phyloP scores from a whole-genome alignment of 1,140 invertebrate species.

The Cydia amplana region DNA sequence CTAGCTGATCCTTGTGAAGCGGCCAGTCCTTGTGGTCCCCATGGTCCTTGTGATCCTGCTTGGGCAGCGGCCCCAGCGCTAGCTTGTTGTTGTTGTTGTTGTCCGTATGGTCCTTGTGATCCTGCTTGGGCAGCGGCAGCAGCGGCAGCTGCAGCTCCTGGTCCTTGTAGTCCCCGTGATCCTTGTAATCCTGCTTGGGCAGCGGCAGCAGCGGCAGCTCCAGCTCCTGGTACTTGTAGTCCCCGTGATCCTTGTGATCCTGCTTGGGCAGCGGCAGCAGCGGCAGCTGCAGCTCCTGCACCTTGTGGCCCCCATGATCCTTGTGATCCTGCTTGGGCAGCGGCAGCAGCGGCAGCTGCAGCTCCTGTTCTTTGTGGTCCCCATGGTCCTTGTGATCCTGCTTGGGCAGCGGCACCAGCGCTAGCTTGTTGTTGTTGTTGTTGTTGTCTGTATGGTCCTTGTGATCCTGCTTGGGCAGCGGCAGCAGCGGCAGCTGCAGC shows the following conservation, averaged over 20 bases:
- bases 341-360: conserved; percentile 29
- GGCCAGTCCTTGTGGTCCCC: background rate
- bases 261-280: conserved; percentile 11
- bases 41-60: background rate
- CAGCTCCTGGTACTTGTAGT: background rate
- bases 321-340: background rate
- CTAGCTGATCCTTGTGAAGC: background rate
- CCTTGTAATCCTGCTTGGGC: conserved; percentile 8
- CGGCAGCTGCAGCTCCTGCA: conserved; percentile 15
- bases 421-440: no score
- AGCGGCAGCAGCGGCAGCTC: background rate
- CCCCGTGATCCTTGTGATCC: conserved; percentile 21
- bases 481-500: background rate
- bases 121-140: background rate
- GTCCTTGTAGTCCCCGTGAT: background rate
- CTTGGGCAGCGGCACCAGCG: background rate
- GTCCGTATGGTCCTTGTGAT: background rate
- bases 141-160: background rate
- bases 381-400: background rate
- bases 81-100: background rate
- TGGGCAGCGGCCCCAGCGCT: background rate
- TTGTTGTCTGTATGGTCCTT: conserved; percentile 27
- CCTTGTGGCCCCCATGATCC: conserved; percentile 15
- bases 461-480: conserved; percentile 15
- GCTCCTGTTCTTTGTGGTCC: conserved; percentile 26